phyloP scores from a whole-genome alignment of 2,888 invertebrate genomes.

The Dryococelus australis region DNA sequence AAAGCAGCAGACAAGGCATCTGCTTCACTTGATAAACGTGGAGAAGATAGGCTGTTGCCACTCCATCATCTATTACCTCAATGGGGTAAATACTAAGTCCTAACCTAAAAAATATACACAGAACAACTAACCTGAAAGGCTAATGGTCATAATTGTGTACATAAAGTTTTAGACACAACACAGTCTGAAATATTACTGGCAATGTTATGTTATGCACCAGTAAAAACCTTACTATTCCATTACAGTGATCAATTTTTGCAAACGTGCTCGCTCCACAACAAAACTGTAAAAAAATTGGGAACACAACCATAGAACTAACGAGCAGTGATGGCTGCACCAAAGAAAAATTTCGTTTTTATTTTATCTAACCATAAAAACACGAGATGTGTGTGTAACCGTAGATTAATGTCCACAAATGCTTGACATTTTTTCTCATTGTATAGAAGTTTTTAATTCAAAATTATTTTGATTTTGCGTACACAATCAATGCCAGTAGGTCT shows the following conservation, averaged over 20 bases:
- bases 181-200: neutral
- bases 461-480: neutral
- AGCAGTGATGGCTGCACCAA: neutral
- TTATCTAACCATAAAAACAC: neutral
- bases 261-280: neutral
- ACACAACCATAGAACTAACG: neutral
- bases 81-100: too few species aligned
- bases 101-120: neutral
- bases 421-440: neutral
- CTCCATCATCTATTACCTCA: too few species aligned
- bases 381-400: neutral
- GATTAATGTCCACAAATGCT: neutral
- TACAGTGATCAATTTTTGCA: neutral
- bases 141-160: conserved; percentile 2
- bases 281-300: neutral
- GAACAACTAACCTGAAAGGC: neutral
- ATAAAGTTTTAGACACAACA: neutral
- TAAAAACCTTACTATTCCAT: neutral
- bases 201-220: too few species aligned
- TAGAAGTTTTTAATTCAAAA: neutral
- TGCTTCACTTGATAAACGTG: too few species aligned
- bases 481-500: neutral
- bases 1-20: too few species aligned
- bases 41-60: too few species aligned
- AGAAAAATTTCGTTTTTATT: neutral